Conservation (phyloP, 2,113 vertebrate genomes). For the Nothobranchius kuhntae region DNA sequence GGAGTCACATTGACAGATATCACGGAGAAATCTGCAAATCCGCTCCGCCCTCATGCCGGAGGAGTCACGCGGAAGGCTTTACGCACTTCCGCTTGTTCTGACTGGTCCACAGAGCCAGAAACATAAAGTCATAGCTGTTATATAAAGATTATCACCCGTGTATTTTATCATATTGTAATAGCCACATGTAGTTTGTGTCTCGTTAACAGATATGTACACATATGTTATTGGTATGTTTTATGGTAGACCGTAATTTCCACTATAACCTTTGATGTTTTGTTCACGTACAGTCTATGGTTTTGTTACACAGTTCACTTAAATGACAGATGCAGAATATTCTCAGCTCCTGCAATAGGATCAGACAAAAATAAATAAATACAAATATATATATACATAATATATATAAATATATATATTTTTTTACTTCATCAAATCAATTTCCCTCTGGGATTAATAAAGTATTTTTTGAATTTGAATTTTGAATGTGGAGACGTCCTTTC, state of each 20-base stretch:
- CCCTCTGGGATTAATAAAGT: no score
- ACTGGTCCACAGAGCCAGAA: not conserved
- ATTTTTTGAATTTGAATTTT: no score
- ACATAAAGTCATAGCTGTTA: no score
- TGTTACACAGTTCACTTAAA: slow-evolving; percentile 29
- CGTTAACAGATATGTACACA: no score
- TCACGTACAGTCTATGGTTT: no score
- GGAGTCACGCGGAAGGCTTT: slow-evolving; percentile 19
- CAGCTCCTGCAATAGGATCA: slow-evolving; percentile 5
- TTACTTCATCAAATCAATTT: no score
- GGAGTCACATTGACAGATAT: slow-evolving; percentile 20
- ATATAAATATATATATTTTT: no score
- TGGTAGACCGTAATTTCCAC: not conserved
- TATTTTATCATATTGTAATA: not conserved
- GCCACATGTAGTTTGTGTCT: no score
- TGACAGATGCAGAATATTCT: slow-evolving; percentile 34
- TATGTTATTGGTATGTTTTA: not conserved
- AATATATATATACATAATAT: no score
- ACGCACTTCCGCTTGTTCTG: slow-evolving; percentile 49
- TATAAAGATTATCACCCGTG: no score
- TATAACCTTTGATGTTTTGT: slow-evolving; percentile 18
- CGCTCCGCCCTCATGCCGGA: slow-evolving; percentile 22
- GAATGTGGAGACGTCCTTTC: no score
- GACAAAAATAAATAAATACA: no score
- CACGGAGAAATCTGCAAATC: not conserved